phyloP scores from a whole-genome alignment of 2,888 invertebrate genomes.

The Drosophila vallismaia region DNA sequence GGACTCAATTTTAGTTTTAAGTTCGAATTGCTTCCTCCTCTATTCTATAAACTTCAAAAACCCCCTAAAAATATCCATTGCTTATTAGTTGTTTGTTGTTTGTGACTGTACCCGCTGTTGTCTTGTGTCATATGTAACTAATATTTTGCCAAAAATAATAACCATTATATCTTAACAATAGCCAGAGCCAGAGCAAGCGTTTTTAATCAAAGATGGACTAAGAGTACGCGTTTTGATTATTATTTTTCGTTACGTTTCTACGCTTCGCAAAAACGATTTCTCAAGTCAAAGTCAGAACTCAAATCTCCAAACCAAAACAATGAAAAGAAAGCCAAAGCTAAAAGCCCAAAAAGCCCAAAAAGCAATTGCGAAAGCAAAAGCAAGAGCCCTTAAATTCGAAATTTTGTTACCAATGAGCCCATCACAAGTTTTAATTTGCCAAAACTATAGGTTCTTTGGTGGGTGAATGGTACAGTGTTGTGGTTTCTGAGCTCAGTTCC shows the following conservation, averaged over 20 bases:
- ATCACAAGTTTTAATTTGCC: slow-evolving; percentile 82
- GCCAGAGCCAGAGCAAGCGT: slow-evolving; percentile 81
- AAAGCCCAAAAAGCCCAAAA: no score
- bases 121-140: slow-evolving; percentile 30
- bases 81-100: slow-evolving; percentile 41
- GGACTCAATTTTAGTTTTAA: slow-evolving; percentile 80
- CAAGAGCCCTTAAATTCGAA: not conserved
- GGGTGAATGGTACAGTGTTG: slow-evolving; percentile 22
- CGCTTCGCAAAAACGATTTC: slow-evolving; percentile 43
- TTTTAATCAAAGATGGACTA: slow-evolving; percentile 83
- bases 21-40: slow-evolving; percentile 59
- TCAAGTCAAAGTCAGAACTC: slow-evolving; percentile 1
- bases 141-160: slow-evolving; percentile 20
- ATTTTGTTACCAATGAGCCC: slow-evolving; percentile 74
- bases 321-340: slow-evolving; percentile 41
- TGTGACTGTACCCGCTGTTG: slow-evolving; percentile 32
- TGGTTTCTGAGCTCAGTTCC: slow-evolving; percentile 24
- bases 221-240: slow-evolving; percentile 49
- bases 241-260: slow-evolving; percentile 62
- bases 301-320: slow-evolving; percentile 11
- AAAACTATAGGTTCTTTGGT: slow-evolving; percentile 25
- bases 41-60: slow-evolving; percentile 23
- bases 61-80: slow-evolving; percentile 18
- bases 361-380: slow-evolving; percentile 22
- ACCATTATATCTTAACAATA: slow-evolving; percentile 6